Conservation (phyloP, 2,797 vertebrate species). For the Sebastes iracundus region DNA sequence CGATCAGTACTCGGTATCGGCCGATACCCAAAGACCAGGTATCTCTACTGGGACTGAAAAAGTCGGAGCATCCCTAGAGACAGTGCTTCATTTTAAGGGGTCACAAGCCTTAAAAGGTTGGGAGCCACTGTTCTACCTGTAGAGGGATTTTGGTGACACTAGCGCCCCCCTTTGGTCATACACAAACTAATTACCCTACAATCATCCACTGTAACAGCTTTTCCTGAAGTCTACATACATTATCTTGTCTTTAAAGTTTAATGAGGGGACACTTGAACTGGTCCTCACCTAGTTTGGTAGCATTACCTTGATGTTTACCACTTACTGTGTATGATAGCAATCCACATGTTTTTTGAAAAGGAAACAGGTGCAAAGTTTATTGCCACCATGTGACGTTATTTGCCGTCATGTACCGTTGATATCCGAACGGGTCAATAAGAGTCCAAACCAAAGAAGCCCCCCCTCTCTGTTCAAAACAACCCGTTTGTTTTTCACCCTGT, state of each 20-base stretch:
- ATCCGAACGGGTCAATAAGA: not conserved
- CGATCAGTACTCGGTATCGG: accelerated
- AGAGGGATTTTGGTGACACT: not conserved
- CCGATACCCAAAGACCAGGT: too few relatives aligned
- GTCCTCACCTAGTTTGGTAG: not conserved
- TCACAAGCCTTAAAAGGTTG: not conserved
- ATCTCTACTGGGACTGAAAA: not conserved
- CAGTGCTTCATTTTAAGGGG: not conserved
- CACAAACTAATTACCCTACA: not conserved
- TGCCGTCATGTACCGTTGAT: not conserved
- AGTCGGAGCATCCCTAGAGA: not conserved
- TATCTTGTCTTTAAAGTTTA: not conserved
- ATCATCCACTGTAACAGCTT: not conserved
- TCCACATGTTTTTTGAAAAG: not conserved
- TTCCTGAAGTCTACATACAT: not conserved
- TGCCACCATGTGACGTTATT: not conserved
- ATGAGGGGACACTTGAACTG: not conserved
- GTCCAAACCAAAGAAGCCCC: not conserved
- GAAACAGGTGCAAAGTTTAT: not conserved
- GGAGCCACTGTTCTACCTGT: too few relatives aligned
- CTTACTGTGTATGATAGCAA: not conserved
- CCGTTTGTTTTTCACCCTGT: not conserved
- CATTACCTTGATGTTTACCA: not conserved
- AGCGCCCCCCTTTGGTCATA: not conserved
- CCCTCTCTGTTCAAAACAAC: not conserved